phyloP scores from a whole-genome alignment of 2,113 vertebrate species.

The Acinonyx jubatus region DNA sequence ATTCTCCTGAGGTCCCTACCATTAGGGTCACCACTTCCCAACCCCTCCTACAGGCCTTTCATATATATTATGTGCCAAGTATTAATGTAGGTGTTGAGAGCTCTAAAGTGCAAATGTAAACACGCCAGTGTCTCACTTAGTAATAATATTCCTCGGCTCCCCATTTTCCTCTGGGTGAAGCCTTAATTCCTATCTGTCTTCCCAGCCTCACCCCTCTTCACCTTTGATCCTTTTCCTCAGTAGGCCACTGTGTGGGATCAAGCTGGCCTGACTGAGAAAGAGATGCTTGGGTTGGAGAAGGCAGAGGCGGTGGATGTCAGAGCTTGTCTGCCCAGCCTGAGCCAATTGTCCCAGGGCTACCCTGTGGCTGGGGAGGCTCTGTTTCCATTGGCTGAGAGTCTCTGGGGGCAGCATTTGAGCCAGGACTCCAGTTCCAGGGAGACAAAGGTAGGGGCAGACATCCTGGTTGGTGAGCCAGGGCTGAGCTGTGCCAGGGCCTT shows the following conservation, averaged over 20 bases:
- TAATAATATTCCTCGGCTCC: background rate
- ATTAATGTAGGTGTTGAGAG: background rate
- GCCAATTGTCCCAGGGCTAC: background rate
- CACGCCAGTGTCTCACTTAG: background rate
- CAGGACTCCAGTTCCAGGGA: conserved; percentile 6
- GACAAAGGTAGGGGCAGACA: background rate
- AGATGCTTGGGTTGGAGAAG: background rate
- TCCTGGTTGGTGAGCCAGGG: background rate
- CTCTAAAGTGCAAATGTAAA: background rate
- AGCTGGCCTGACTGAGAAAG: background rate
- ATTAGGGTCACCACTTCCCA: background rate
- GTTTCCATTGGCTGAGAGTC: background rate
- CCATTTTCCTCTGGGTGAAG: background rate
- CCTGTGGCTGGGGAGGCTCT: background rate
- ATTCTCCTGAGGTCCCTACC: background rate
- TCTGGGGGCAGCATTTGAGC: background rate
- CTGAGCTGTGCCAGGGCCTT: conserved; percentile 24
- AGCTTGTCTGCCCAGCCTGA: background rate
- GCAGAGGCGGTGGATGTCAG: background rate
- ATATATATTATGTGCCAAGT: background rate
- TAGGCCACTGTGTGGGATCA: background rate
- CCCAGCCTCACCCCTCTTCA: background rate
- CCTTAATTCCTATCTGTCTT: background rate
- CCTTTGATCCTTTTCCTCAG: background rate
- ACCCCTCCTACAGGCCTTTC: background rate